Conservation (phyloP, 2,797 vertebrate genomes). For the Falco cherrug region DNA sequence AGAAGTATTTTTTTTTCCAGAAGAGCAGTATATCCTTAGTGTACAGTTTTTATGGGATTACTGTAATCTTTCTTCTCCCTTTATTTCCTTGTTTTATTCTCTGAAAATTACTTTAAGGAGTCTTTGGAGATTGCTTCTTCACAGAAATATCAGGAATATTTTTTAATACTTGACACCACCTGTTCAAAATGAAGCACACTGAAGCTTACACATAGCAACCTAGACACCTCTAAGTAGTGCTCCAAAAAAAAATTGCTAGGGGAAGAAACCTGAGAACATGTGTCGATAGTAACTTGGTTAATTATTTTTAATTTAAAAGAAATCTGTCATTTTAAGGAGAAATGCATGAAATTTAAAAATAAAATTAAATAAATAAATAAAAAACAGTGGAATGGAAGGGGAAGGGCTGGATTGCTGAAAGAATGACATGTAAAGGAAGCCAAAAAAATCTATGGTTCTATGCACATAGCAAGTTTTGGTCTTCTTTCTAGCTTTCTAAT, state of each 20-base stretch:
- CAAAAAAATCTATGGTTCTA: background rate
- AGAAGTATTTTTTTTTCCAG: background rate
- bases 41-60: background rate
- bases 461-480: background rate
- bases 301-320: background rate
- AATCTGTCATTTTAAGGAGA: background rate
- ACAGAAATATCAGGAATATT: background rate
- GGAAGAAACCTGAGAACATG: background rate
- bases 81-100: conserved; percentile 25
- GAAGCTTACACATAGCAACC: background rate
- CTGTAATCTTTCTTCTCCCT: background rate
- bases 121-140: background rate
- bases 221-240: background rate
- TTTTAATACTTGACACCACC: background rate
- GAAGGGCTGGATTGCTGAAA: background rate
- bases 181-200: background rate
- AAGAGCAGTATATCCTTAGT: background rate
- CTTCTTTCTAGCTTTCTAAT: background rate
- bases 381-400: fast-evolving
- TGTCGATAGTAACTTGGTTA: background rate
- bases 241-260: fast-evolving
- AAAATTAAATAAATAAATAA: fast-evolving
- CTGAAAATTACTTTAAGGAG: conserved; percentile 3
- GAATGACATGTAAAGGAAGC: fast-evolving
- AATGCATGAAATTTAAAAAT: background rate